These are phyloP conservation scores for Meta bourneti DNA, from an alignment of 2,888 invertebrate species.

Conservation along the genomic window DNA sequence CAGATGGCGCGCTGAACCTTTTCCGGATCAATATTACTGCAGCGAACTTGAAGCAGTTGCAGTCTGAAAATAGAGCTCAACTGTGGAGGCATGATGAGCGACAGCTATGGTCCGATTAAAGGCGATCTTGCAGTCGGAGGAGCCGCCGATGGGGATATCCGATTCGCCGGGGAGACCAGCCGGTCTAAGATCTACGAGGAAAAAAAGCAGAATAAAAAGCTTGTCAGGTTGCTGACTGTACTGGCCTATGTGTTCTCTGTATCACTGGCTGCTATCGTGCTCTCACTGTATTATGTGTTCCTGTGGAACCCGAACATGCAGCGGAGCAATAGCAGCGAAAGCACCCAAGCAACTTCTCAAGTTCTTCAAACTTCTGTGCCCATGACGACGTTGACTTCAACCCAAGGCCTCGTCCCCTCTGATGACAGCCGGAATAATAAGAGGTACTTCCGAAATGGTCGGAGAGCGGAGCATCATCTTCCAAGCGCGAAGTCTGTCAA, in stretches of 20 bases:
- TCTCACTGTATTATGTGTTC: slow-evolving; percentile 77
- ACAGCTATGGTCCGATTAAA: slow-evolving; percentile 52
- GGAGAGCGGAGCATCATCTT: slow-evolving; percentile 55
- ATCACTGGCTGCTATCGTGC: slow-evolving; percentile 77
- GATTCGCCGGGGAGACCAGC: slow-evolving; percentile 74
- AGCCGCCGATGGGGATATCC: slow-evolving; percentile 69
- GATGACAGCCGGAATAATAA: slow-evolving; percentile 42
- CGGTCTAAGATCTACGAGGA: slow-evolving; percentile 76
- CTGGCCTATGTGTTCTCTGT: slow-evolving; percentile 77
- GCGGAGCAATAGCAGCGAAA: slow-evolving; percentile 43
- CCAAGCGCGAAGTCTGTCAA: slow-evolving; percentile 17
- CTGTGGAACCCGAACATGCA: slow-evolving; percentile 77
- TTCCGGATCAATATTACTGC: slow-evolving; percentile 63
- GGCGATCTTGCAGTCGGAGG: slow-evolving; percentile 31
- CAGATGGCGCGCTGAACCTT: slow-evolving; percentile 49
- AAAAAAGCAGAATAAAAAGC: slow-evolving; percentile 76
- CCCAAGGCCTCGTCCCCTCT: background rate
- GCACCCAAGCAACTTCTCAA: slow-evolving; percentile 10
- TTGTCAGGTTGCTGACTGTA: slow-evolving; percentile 77
- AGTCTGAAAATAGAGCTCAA: slow-evolving; percentile 27
- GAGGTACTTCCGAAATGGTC: slow-evolving; percentile 52
- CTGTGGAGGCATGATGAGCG: slow-evolving; percentile 45
- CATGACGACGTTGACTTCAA: slow-evolving; percentile 8
- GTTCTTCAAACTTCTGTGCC: slow-evolving; percentile 3
- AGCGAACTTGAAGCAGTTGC: slow-evolving; percentile 14